Conservation (phyloP, 1,140 invertebrate genomes). For the Lordiphosa collinella region DNA sequence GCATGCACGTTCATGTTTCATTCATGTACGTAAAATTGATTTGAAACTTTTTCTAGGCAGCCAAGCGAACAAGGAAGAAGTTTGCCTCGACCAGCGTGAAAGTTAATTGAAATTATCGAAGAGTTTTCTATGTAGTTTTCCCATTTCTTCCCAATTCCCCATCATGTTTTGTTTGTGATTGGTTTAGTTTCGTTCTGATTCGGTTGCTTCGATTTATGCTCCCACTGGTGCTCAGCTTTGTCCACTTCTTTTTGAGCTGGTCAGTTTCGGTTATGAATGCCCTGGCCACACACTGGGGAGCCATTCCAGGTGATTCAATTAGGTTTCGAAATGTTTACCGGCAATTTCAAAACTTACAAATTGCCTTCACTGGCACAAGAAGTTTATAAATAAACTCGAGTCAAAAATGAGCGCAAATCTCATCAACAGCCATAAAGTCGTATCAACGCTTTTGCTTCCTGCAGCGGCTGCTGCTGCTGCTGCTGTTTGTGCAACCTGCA, state of each 20-base stretch:
- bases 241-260: too few relatives aligned
- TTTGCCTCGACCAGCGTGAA: constrained; percentile 40
- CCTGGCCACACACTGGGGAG: constrained; percentile 11
- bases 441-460: constrained; percentile 50
- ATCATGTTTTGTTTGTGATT: constrained; percentile 43
- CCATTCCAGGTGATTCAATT: constrained; percentile 45
- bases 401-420: constrained; percentile 48
- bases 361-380: constrained; percentile 37
- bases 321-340: constrained; percentile 2
- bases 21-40: constrained; percentile 74
- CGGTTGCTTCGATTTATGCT: constrained; percentile 20
- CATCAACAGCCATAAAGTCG: constrained; percentile 54
- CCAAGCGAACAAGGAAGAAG: constrained; percentile 38
- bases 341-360: constrained; percentile 15
- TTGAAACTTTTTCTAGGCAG: constrained; percentile 58
- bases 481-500: background rate
- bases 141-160: constrained; percentile 6
- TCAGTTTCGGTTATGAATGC: background rate
- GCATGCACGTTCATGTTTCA: constrained; percentile 73
- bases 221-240: background rate
- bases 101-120: constrained; percentile 74
- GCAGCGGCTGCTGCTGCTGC: constrained; percentile 14
- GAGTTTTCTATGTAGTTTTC: constrained; percentile 33
- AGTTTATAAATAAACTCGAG: constrained; percentile 49
- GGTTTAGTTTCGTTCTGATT: constrained; percentile 48